These are phyloP conservation scores for Aurelia sp. DNA, from an alignment of 30 jellyfish, hydroid and myxozoan genomes.

Conservation along the genomic window DNA sequence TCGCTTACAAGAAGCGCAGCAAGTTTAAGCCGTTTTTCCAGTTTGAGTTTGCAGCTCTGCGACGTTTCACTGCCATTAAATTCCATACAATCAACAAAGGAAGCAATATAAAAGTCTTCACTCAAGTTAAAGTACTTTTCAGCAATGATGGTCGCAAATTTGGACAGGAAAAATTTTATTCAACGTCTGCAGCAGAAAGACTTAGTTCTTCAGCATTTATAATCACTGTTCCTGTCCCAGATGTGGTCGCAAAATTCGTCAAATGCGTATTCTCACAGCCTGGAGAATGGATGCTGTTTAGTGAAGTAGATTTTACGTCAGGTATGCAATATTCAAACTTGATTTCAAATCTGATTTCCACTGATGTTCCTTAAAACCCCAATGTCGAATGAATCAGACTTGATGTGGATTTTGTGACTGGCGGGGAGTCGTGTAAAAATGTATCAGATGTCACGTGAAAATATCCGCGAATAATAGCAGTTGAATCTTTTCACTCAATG, in stretches of 20 bases:
- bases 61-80: conserved; percentile 64
- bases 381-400: too few relatives aligned
- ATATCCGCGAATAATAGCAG: too few relatives aligned
- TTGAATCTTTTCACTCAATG: too few relatives aligned
- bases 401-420: too few relatives aligned
- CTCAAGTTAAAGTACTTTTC: conserved; percentile 57
- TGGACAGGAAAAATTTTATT: conserved; percentile 42
- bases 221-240: conserved; percentile 49
- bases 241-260: conserved; percentile 47
- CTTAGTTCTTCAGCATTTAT: conserved; percentile 71
- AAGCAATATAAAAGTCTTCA: conserved; percentile 58
- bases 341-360: too few relatives aligned
- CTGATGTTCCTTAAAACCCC: too few relatives aligned
- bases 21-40: conserved; percentile 60
- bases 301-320: conserved; percentile 83
- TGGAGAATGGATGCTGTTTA: conserved; percentile 74
- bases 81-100: conserved; percentile 74
- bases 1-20: conserved; percentile 57
- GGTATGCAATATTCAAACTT: conserved; percentile 16
- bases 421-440: too few relatives aligned
- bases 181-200: conserved; percentile 70
- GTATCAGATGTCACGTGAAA: too few relatives aligned
- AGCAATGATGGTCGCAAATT: conserved; percentile 67
- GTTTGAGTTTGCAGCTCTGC: conserved; percentile 53
- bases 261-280: conserved; percentile 62